Evolutionary conservation across 92 coral and sea anemone genomes (phyloP).

Genomic region (Umimayanthus chanpuru): DNA sequence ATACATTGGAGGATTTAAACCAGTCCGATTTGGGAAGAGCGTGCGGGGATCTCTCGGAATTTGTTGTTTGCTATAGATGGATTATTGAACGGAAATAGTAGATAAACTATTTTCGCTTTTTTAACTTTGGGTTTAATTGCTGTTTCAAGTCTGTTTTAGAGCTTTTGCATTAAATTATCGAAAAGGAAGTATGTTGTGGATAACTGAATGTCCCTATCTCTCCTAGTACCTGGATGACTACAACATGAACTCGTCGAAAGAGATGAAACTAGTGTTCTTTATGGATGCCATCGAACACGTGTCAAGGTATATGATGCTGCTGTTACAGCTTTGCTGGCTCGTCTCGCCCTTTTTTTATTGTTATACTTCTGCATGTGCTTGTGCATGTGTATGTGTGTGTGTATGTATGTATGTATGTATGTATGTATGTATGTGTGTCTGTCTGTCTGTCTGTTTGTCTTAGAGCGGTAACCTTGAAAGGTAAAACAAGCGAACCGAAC

Average conservation of each 20-base stretch:
- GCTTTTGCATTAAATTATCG: not conserved
- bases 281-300: constrained; percentile 99
- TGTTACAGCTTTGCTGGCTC: no score
- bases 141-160: not conserved
- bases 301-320: constrained; percentile 67
- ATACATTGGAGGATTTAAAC: no score
- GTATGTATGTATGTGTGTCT: no score
- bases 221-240: constrained; percentile 89
- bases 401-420: no score
- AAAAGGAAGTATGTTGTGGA: not conserved
- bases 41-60: no score
- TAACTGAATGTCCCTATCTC: not conserved
- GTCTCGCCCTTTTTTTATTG: no score
- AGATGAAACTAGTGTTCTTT: constrained; percentile 98
- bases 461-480: no score
- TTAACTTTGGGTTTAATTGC: not conserved
- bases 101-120: not conserved
- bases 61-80: not conserved
- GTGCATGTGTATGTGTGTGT: no score
- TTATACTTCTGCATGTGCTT: no score
- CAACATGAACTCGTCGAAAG: constrained; percentile 96
- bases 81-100: not conserved
- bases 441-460: no score
- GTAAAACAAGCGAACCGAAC: no score
- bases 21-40: no score